phyloP scores from a whole-genome alignment of 35 echinoderm and acorn worm species.

The Apostichopus californicus region DNA sequence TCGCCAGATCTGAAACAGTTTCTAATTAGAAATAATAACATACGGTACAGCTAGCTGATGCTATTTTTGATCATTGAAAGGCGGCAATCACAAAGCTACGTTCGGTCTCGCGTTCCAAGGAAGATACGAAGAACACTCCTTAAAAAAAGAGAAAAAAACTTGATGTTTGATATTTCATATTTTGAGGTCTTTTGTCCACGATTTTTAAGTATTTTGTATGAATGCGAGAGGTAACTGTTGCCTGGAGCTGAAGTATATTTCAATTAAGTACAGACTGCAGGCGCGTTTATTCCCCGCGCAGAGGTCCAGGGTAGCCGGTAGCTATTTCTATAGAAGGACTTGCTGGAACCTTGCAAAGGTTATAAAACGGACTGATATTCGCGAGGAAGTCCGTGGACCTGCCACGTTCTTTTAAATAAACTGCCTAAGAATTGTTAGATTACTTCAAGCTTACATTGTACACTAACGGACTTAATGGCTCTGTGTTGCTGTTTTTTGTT shows the following conservation, averaged over 20 bases:
- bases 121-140: slow-evolving; percentile 24
- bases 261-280: slow-evolving; percentile 38
- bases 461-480: too few relatives aligned
- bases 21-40: slow-evolving; percentile 53
- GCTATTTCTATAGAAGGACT: not conserved
- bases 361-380: too few relatives aligned
- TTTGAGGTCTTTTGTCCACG: slow-evolving; percentile 34
- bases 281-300: slow-evolving; percentile 18
- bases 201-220: slow-evolving; percentile 27
- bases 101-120: slow-evolving; percentile 13
- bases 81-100: slow-evolving; percentile 36
- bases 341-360: not conserved
- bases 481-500: too few relatives aligned
- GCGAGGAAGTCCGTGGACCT: too few relatives aligned
- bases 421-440: too few relatives aligned
- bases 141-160: slow-evolving; percentile 6
- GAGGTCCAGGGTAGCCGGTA: not conserved
- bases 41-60: slow-evolving; percentile 27
- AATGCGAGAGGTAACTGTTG: slow-evolving; percentile 6
- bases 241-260: slow-evolving; percentile 38
- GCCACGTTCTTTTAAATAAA: too few relatives aligned
- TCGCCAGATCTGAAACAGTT: slow-evolving; percentile 33
- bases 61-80: slow-evolving; percentile 23
- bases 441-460: too few relatives aligned
- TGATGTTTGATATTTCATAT: slow-evolving; percentile 28